A percentile compares a stretch with the other conserved stretches of the same genome.
Evolutionary conservation across 2,113 vertebrate species (phyloP).

Genomic region (Gallinago undulata): DNA sequence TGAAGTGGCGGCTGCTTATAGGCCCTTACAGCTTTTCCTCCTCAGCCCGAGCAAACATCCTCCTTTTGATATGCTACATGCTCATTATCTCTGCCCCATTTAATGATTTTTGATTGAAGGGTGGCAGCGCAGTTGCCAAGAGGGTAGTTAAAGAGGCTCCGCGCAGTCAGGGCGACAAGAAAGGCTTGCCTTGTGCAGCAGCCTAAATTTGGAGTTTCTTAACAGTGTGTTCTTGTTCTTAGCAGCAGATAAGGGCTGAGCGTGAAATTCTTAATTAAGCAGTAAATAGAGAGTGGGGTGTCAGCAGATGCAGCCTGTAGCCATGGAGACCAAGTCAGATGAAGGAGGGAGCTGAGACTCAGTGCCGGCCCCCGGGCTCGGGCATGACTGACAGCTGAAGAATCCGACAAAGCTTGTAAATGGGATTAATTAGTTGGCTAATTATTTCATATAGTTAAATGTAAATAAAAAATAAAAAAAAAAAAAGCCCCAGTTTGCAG

Average conservation of each 20-base stretch:
- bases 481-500: slow-evolving; percentile 7
- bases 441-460: slow-evolving; percentile 80
- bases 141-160: slow-evolving; percentile 77
- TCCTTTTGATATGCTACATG: slow-evolving; percentile 84
- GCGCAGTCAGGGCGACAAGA: slow-evolving; percentile 72
- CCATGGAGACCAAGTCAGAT: slow-evolving; percentile 81
- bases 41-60: slow-evolving; percentile 80
- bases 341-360: slow-evolving; percentile 67
- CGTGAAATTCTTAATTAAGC: slow-evolving; percentile 90
- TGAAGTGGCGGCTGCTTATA: slow-evolving; percentile 79
- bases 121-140: slow-evolving; percentile 75
- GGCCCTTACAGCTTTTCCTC: slow-evolving; percentile 78
- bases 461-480: slow-evolving; percentile 79
- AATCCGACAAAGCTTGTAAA: slow-evolving; percentile 86
- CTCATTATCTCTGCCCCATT: slow-evolving; percentile 85
- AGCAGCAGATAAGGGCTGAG: slow-evolving; percentile 82
- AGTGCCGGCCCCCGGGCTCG: slow-evolving; percentile 67
- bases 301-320: slow-evolving; percentile 87
- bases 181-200: slow-evolving; percentile 80
- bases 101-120: slow-evolving; percentile 87
- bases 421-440: slow-evolving; percentile 81
- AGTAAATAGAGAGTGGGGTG: slow-evolving; percentile 85
- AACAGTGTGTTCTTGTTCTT: slow-evolving; percentile 85
- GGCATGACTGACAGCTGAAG: slow-evolving; percentile 80
- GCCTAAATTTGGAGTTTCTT: slow-evolving; percentile 84